These are phyloP conservation scores for Drosophila simulans DNA, from an alignment of 1,140 invertebrate species.

Conservation along the genomic window DNA sequence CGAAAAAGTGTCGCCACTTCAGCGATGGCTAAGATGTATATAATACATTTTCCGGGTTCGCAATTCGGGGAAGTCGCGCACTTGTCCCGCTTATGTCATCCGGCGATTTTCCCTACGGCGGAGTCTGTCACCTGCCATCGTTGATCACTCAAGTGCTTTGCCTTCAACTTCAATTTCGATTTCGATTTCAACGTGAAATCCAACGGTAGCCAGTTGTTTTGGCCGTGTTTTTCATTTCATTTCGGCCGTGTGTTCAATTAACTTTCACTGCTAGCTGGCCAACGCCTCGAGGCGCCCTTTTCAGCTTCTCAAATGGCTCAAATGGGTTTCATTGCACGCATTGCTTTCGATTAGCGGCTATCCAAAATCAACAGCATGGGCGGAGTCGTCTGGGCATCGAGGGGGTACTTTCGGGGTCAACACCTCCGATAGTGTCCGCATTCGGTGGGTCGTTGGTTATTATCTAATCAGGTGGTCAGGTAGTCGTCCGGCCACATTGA, in stretches of 20 bases:
- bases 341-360: slow-evolving; percentile 39
- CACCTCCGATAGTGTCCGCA: slow-evolving; percentile 4
- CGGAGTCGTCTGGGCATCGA: not conserved
- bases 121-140: slow-evolving; percentile 32
- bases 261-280: slow-evolving; percentile 52
- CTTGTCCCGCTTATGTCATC: slow-evolving; percentile 34
- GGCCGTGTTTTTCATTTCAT: slow-evolving; percentile 33
- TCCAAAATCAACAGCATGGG: not conserved
- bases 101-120: slow-evolving; percentile 1
- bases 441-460: slow-evolving; percentile 1
- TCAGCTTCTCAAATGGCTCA: slow-evolving; percentile 11
- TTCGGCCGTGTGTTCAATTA: slow-evolving; percentile 49
- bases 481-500: slow-evolving; percentile 3
- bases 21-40: too few species aligned
- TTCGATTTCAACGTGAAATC: not conserved
- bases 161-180: too few species aligned
- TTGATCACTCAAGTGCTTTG: slow-evolving; percentile 24
- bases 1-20: slow-evolving; percentile 13
- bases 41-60: slow-evolving; percentile 7
- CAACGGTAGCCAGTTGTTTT: slow-evolving; percentile 28
- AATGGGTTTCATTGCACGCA: slow-evolving; percentile 29
- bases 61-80: slow-evolving; percentile 13
- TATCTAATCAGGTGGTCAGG: slow-evolving; percentile 9
- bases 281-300: slow-evolving; percentile 55
- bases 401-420: not conserved